Conservation (phyloP, 2,888 invertebrate genomes). For the Amiota communis region DNA sequence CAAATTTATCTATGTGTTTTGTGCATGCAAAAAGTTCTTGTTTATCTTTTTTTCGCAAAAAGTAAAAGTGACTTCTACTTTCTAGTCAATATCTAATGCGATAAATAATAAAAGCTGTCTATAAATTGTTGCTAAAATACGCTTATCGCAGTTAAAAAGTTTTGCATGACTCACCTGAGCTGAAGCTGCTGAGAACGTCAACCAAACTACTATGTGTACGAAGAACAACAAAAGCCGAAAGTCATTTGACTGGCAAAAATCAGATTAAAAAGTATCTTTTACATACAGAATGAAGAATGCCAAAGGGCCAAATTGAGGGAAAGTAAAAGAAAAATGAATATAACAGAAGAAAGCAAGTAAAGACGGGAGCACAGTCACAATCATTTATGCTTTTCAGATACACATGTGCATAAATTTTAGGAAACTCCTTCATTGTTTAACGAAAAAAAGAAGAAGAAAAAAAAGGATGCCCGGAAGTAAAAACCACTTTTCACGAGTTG, state of each 20-base stretch:
- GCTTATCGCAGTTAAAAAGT: slow-evolving; percentile 51
- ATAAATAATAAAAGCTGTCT: slow-evolving; percentile 46
- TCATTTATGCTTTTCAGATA: slow-evolving; percentile 27
- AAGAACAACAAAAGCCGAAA: slow-evolving; percentile 44
- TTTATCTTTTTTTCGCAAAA: background rate
- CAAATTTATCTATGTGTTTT: background rate
- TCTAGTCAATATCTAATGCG: slow-evolving; percentile 17
- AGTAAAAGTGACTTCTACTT: background rate
- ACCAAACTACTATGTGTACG: background rate
- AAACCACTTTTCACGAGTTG: slow-evolving; percentile 44
- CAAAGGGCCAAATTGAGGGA: background rate
- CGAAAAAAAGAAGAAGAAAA: slow-evolving; percentile 35
- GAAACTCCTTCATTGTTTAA: background rate
- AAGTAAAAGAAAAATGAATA: no score
- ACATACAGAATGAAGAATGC: slow-evolving; percentile 41
- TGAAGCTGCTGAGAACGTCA: slow-evolving; percentile 29
- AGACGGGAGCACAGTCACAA: background rate
- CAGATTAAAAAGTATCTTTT: slow-evolving; percentile 60
- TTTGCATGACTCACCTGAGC: slow-evolving; percentile 37
- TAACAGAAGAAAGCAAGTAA: no score
- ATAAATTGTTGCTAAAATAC: slow-evolving; percentile 52
- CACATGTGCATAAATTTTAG: slow-evolving; percentile 2
- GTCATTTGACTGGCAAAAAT: slow-evolving; percentile 60
- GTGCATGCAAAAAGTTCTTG: no score
- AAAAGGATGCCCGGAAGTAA: slow-evolving; percentile 46